Percentiles rank a stretch among this genome's conserved stretches.
Evolutionary conservation across 2,888 invertebrate species (phyloP).

Genomic region (Buathra laborator): DNA sequence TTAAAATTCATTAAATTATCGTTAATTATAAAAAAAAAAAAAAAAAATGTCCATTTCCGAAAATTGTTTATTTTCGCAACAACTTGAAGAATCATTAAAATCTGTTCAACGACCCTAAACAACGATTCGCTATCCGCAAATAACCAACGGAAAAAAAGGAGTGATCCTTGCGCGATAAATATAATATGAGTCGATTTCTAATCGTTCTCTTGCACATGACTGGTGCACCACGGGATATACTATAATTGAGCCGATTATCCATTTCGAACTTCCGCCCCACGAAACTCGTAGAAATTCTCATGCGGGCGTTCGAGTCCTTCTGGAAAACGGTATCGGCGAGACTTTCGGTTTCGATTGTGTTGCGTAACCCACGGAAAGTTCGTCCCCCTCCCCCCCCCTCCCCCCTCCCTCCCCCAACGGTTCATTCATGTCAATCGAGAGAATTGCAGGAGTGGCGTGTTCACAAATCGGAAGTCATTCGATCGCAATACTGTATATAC

Average conservation of each 20-base stretch:
- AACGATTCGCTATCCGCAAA: too few relatives aligned
- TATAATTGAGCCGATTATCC: constrained; percentile 12
- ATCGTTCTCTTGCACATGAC: constrained; percentile 14
- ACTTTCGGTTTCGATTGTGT: constrained; percentile 39
- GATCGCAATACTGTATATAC: background rate
- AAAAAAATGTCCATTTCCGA: too few relatives aligned
- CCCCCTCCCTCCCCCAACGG: too few relatives aligned
- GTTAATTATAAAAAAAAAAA: too few relatives aligned
- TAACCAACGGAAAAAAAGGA: too few relatives aligned
- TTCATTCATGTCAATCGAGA: constrained; percentile 5
- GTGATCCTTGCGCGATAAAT: background rate
- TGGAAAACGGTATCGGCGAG: constrained; percentile 10
- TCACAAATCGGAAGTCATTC: constrained; percentile 42
- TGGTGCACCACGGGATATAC: background rate
- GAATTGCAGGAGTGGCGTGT: constrained; percentile 2
- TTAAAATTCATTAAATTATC: too few relatives aligned
- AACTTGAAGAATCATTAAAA: too few relatives aligned
- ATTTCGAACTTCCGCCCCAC: constrained; percentile 16
- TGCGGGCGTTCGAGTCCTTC: background rate
- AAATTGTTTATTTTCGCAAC: too few relatives aligned
- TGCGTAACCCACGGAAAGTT: background rate
- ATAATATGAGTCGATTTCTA: constrained; percentile 48
- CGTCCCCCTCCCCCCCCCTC: too few relatives aligned
- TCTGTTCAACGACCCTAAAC: too few relatives aligned
- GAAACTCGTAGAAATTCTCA: constrained; percentile 10